Percentiles rank a stretch among this genome's conserved stretches.
Evolutionary conservation across 2,888 invertebrate genomes (phyloP).

Genomic region (Lysandra bellargus): DNA sequence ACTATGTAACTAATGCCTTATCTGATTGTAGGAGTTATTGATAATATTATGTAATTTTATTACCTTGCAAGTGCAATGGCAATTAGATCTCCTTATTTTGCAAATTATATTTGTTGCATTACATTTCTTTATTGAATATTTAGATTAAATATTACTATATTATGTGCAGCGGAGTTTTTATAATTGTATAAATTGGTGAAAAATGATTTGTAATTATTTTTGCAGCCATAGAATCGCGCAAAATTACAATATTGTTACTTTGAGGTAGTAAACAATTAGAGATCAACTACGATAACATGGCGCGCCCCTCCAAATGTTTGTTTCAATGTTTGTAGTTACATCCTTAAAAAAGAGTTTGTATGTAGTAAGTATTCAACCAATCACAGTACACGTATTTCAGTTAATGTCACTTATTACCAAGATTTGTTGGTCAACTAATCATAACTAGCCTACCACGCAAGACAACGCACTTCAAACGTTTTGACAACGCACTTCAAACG

Average conservation of each 20-base stretch:
- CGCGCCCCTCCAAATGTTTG: too few relatives aligned
- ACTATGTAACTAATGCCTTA: conserved; percentile 26
- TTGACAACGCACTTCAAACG: too few relatives aligned
- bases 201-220: neutral
- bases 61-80: conserved; percentile 29
- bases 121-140: neutral
- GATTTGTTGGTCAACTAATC: too few relatives aligned
- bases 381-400: too few relatives aligned
- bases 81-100: conserved; percentile 29
- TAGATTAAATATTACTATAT: neutral
- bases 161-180: neutral
- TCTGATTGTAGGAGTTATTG: conserved; percentile 37
- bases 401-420: too few relatives aligned
- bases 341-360: too few relatives aligned
- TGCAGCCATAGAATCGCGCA: neutral
- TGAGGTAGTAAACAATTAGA: neutral
- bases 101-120: conserved; percentile 13
- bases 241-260: neutral
- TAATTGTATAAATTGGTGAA: neutral
- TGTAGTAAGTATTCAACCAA: too few relatives aligned
- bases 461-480: too few relatives aligned
- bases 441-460: too few relatives aligned
- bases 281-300: too few relatives aligned
- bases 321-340: too few relatives aligned
- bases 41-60: conserved; percentile 35